Evolutionary conservation across 2,888 invertebrate genomes (phyloP).

Genomic region (Agrochola macilenta): DNA sequence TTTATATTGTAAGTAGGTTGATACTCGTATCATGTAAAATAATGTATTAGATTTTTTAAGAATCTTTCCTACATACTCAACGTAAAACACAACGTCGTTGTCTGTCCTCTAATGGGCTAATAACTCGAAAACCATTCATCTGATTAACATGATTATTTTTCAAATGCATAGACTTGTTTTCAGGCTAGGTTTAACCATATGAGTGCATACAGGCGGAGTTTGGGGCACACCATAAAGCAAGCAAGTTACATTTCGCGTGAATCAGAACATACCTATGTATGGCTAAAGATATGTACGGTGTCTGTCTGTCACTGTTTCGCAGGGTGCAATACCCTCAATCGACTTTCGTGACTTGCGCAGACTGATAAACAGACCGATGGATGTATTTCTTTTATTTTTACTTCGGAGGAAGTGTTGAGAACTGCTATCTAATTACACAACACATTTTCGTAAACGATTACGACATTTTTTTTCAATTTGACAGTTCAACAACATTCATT

Average conservation of each 20-base stretch:
- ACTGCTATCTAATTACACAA: too few relatives aligned
- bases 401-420: constrained; percentile 6
- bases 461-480: too few relatives aligned
- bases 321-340: constrained; percentile 53
- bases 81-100: not conserved
- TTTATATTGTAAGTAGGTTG: not conserved
- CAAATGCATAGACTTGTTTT: not conserved
- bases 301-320: constrained; percentile 32
- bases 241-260: not conserved
- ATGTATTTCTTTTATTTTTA: constrained; percentile 2
- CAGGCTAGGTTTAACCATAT: not conserved
- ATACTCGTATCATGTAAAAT: not conserved
- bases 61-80: not conserved
- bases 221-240: not conserved
- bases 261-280: constrained; percentile 25
- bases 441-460: too few relatives aligned
- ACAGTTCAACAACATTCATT: too few relatives aligned
- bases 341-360: constrained; percentile 54
- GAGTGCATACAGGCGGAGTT: fast-evolving
- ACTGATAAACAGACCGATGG: constrained; percentile 19
- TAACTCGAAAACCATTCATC: not conserved
- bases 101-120: not conserved
- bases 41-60: not conserved
- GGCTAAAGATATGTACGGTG: constrained; percentile 13
- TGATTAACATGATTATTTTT: not conserved